These are phyloP conservation scores for Sebastes alutus DNA, from an alignment of 2,797 vertebrate species.

Conservation along the genomic window DNA sequence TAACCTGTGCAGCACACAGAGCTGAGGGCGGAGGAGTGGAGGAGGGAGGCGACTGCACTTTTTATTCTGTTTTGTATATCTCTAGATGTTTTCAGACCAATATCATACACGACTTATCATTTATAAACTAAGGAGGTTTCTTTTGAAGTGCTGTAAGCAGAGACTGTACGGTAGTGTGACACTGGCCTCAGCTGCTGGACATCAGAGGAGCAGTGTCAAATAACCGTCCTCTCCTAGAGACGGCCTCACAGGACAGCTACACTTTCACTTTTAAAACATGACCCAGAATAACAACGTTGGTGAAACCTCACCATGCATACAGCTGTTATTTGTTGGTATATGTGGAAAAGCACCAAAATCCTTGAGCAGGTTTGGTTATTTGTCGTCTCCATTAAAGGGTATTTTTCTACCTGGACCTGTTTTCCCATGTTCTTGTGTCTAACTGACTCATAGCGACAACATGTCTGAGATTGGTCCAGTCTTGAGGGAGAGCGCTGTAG, in stretches of 20 bases:
- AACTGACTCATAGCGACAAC: too few relatives aligned
- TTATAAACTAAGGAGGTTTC: not conserved
- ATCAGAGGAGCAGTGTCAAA: slow-evolving; percentile 71
- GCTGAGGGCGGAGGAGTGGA: not conserved
- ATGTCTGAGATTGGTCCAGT: too few relatives aligned
- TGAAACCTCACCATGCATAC: not conserved
- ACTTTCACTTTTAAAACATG: slow-evolving; percentile 35
- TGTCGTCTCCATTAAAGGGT: not conserved
- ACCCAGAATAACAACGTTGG: slow-evolving; percentile 1
- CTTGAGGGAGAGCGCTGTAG: too few relatives aligned
- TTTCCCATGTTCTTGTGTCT: too few relatives aligned
- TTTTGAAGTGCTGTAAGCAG: slow-evolving; percentile 26
- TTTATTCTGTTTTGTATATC: not conserved
- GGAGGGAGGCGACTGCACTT: not conserved
- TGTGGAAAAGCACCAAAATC: not conserved
- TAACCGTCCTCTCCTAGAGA: not conserved
- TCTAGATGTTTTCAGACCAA: not conserved
- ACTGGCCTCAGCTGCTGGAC: slow-evolving; percentile 67
- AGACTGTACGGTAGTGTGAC: slow-evolving; percentile 50
- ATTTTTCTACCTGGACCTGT: not conserved
- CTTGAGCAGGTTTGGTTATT: not conserved
- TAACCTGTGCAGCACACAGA: slow-evolving; percentile 45
- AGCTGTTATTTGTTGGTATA: not conserved
- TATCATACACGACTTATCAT: not conserved
- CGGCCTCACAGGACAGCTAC: slow-evolving; percentile 3